These are phyloP conservation scores for Malacoctenus gilli DNA, from an alignment of 2,797 vertebrate genomes.

Conservation along the genomic window DNA sequence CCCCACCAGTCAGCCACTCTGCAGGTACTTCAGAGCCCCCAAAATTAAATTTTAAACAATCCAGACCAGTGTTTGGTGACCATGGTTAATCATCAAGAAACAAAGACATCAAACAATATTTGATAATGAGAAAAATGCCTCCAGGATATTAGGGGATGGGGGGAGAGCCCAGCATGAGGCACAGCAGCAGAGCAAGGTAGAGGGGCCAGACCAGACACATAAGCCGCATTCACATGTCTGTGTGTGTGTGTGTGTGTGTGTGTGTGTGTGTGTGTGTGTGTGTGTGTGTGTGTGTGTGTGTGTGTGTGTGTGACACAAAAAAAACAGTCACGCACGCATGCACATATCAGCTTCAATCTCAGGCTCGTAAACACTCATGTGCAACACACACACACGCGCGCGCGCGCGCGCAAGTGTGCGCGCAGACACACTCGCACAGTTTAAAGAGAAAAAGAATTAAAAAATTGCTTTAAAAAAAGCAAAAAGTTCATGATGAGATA, in stretches of 20 bases:
- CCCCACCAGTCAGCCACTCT: constrained; percentile 74
- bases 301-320: constrained; percentile 21
- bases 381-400: constrained; percentile 15
- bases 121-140: constrained; percentile 88
- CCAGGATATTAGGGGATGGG: constrained; percentile 81
- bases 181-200: constrained; percentile 66
- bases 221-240: constrained; percentile 69
- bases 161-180: constrained; percentile 74
- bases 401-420: too few relatives aligned
- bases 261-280: constrained; percentile 31
- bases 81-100: constrained; percentile 86
- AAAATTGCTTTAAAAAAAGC: too few relatives aligned
- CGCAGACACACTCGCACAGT: too few relatives aligned
- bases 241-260: constrained; percentile 59
- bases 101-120: constrained; percentile 88
- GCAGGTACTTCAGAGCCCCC: constrained; percentile 78
- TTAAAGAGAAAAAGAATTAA: too few relatives aligned
- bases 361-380: constrained; percentile 13
- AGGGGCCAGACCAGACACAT: constrained; percentile 78
- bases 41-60: constrained; percentile 86
- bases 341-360: constrained; percentile 18
- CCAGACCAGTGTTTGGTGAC: constrained; percentile 83
- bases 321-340: neutral
- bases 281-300: constrained; percentile 27
- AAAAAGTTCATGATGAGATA: constrained; percentile 77